Evolutionary conservation across 1,140 invertebrate species (phyloP), one percentile per base, ranked within the genome.

Genomic region (Plectrocnemia conspersa): DNA sequence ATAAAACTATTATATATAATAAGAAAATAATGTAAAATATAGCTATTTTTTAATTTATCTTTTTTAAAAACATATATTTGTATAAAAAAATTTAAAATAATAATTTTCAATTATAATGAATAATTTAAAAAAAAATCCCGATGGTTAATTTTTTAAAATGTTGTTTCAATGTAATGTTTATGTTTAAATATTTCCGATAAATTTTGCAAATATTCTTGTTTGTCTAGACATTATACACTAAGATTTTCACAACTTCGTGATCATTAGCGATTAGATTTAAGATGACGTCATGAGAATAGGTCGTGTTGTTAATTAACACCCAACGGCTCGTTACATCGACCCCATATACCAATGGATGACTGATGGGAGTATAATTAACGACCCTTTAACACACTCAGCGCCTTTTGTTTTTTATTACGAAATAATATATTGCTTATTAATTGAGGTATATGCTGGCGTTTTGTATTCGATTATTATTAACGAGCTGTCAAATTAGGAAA

Each of bases 281-380:
- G 27, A 29, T 38, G 35, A 38, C 13, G 35, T 38, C 35, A 16
- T 7, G 6, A 5, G 35, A 13, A 38, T 38, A 38, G 35, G 35
- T 38, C 35, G 35, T 16, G 35, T 7, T 16, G 35, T 38, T 38
- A 38, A 38, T 38, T 38, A 38, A 38, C 35, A 16, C 7, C 35
- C 13, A 16, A 15, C 35, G 13, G 35, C 11, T 38, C 35, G 35
- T 16, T 7, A 7, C 6, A 16, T 7, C 13, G 35, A 38, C 35
- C 35, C 18, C 13, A n/a, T n/a, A n/a, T n/a, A 32, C 44, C 44
- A n/a, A 27, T 23, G 44, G 13, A 47, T 50, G 47, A 50, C 33
- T 50, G 47, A 50, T 50, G 47, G 47, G 47, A 50, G 29, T 50
- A 50, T 50, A 50, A 50, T 50, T 50, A 50, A 50, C 32, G 47